Evolutionary conservation across 2,113 vertebrate genomes (phyloP), one percentile per base, ranked within the genome.

Genomic region (Forbesichthys papilliferus): DNA sequence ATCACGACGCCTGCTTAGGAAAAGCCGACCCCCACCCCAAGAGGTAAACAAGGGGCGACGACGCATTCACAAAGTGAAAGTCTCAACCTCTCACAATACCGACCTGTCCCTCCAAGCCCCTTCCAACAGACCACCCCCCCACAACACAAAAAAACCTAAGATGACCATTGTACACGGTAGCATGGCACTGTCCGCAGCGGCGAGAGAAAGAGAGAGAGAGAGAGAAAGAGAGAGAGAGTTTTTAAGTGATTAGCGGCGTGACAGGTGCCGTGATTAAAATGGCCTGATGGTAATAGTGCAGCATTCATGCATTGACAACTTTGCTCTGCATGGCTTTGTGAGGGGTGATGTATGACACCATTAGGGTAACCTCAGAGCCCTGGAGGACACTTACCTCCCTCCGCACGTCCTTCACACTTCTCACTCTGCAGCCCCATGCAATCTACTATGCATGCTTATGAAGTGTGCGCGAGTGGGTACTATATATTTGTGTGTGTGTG

Each of bases 251-350:
- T 91, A 92, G 88, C 81, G 53, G 79, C 76, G 80, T 91, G 91
- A 92, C 91, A 92, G 90, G 89, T 90, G 87, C 88, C 90, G 89
- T 92, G 90, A 93, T 93, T 92, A 93, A 91, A 92, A 91, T 87
- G 86, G 89, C 86, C 36, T 76, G 88, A 91, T 90, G 89, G 89
- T 92, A 93, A 93, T 92, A 89, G 88, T 89, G 86, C 87, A 87
- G 88, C 91, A 91, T 92, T 92, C 88, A 91, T 91, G 91, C 89
- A 92, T 91, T 91, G 91, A 90, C 91, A 92, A 91, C 91, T 90
- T 91, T 91, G 88, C 89, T 91, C 86, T 89, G 90, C 88, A 90
- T 89, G 85, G 86, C 87, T 90, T 90, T 91, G 89, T 90, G 88
- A 91, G 91, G 87, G 88, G 80, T 92, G 91, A 93, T 92, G 90